Evolutionary conservation across 2,888 invertebrate species (phyloP).

Genomic region (Synanthedon andrenaeformis): DNA sequence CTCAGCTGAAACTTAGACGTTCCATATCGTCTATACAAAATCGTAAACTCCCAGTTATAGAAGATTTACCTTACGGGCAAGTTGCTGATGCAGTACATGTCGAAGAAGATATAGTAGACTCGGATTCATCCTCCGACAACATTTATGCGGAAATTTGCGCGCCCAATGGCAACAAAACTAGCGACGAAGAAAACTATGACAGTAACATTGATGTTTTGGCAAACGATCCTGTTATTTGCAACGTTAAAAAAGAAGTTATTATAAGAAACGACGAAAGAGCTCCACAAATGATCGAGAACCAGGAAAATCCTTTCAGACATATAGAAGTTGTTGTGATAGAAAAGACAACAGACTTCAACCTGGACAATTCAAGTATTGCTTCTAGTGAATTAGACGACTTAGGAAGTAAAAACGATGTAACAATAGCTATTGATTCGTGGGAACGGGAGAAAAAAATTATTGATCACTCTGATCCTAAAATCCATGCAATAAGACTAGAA

Average conservation of each 20-base stretch:
- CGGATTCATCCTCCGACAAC: conserved; percentile 68
- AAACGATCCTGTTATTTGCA: conserved; percentile 60
- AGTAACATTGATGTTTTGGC: conserved; percentile 55
- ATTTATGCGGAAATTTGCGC: conserved; percentile 79
- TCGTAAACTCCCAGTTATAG: conserved; percentile 66
- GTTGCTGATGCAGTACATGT: conserved; percentile 74
- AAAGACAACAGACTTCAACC: conserved; percentile 59
- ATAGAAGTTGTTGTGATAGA: conserved; percentile 68
- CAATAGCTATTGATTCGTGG: conserved; percentile 58
- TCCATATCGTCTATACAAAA: conserved; percentile 68
- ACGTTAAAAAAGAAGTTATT: conserved; percentile 62
- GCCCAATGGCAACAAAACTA: conserved; percentile 42
- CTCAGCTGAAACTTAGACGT: conserved; percentile 61
- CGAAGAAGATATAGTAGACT: conserved; percentile 54
- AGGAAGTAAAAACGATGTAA: conserved; percentile 54
- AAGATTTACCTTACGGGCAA: conserved; percentile 78
- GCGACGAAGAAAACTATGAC: conserved; percentile 55
- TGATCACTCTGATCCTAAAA: conserved; percentile 41
- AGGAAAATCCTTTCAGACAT: conserved; percentile 61
- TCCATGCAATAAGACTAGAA: conserved; percentile 62
- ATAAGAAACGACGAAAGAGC: conserved; percentile 59
- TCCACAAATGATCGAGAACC: conserved; percentile 54
- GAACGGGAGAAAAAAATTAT: conserved; percentile 43
- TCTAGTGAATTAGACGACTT: conserved; percentile 56
- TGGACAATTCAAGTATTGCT: conserved; percentile 54